Evolutionary conservation across 2,797 vertebrate genomes (phyloP), one percentile per base, ranked within the genome.

Genomic region (Triplophysa bombifrons): DNA sequence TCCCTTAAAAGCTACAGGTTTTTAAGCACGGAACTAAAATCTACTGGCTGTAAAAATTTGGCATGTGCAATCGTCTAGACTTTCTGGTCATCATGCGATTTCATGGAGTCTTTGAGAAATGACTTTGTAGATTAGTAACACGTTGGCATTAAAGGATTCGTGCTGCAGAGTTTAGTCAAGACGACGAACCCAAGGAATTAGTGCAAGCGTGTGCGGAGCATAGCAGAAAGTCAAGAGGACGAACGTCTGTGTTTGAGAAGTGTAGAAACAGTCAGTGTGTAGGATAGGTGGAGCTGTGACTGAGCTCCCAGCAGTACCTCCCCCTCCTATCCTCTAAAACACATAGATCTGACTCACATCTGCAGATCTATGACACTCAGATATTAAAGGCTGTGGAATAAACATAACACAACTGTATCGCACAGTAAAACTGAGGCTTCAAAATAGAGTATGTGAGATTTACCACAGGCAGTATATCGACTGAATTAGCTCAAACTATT

Each of bases 241-340:
- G 41, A 68, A 46, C 25, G 48, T 65, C 8, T 70, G 65, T 76
- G 51, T 46, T 6, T 73, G 17, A 48, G 22, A 27, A 17, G 13
- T 38, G 69, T 16, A 53, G 27, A 72, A 22, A 38, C 34, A 65
- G 76, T 80, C 63, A 86, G 74, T 82, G 64, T 74, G 78, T 69
- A 68, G 53, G 68, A 84, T 19, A 86, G 70, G 41, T 27, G 68
- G 81, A 83, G 81, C 72, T 71, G 20, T 67, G 66, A 65, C 48
- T 67, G 56, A 74, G 76, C 80, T 81, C 65, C n/a, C 64, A 76
- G 66, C 56, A 68, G 80, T 85, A 84, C 82, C 84, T 85, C 85
- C 87, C 65, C 81, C 80, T 80, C 83, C 67, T 82, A 14, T 58
- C 60, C 38, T 76, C 68, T 19, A 34, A 76, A 50, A 71, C 66